Evolutionary conservation across 2,113 vertebrate genomes (phyloP).

Genomic region (Pholis gunnellus): DNA sequence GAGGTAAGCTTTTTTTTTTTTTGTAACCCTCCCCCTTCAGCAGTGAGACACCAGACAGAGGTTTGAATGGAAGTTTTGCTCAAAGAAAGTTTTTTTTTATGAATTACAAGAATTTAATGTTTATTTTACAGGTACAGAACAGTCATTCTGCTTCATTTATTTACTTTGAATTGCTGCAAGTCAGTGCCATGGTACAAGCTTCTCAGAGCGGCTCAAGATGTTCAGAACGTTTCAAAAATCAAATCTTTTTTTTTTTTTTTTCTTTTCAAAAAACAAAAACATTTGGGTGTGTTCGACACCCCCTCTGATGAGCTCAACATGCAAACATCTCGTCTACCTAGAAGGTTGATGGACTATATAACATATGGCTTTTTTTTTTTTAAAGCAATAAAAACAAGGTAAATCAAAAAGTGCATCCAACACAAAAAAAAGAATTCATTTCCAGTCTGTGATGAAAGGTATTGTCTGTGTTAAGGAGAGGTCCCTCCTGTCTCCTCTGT

Average conservation of each 20-base stretch:
- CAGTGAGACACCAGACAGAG: constrained; percentile 14
- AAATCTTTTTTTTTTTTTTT: constrained; percentile 45
- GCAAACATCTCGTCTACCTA: constrained; percentile 84
- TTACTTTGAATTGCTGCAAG: constrained; percentile 82
- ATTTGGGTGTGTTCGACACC: constrained; percentile 74
- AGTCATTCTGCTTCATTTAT: constrained; percentile 83
- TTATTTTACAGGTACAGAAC: constrained; percentile 87
- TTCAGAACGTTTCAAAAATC: constrained; percentile 70
- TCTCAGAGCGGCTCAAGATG: constrained; percentile 79
- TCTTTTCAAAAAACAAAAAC: constrained; percentile 77
- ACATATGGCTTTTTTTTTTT: constrained; percentile 90
- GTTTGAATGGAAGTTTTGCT: constrained; percentile 68
- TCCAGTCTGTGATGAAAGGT: constrained; percentile 81
- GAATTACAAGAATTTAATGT: constrained; percentile 86
- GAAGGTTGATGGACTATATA: constrained; percentile 79
- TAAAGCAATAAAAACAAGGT: constrained; percentile 83
- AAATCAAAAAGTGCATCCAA: constrained; percentile 87
- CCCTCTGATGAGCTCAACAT: constrained; percentile 83
- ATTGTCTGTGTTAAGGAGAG: constrained; percentile 65
- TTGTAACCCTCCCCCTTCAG: constrained; percentile 4
- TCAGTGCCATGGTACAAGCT: constrained; percentile 86
- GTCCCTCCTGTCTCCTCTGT: constrained; percentile 53
- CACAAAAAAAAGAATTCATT: constrained; percentile 73
- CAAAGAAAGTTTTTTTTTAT: constrained; percentile 52
- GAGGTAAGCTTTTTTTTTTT: constrained; percentile 40